Evolutionary conservation across 2,113 vertebrate species (phyloP).

Genomic region (Anolis sagrei): DNA sequence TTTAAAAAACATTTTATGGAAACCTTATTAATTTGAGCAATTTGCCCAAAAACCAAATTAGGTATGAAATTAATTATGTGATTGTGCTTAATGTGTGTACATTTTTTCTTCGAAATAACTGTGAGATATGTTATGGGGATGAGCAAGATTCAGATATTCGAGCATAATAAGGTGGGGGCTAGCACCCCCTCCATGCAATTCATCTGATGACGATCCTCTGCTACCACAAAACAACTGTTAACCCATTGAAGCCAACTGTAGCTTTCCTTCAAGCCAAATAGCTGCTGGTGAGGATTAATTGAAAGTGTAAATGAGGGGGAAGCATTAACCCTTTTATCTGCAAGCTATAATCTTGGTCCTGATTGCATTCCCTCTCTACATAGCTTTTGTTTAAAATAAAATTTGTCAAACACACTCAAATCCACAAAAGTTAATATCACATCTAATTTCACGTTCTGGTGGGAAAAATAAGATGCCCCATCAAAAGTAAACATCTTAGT

Average conservation of each 20-base stretch:
- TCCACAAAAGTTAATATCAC: neutral
- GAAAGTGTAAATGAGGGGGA: neutral
- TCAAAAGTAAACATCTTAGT: neutral
- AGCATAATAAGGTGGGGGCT: neutral
- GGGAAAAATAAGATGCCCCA: neutral
- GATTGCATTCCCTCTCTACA: neutral
- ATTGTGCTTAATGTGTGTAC: neutral
- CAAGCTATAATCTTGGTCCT: neutral
- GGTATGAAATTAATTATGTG: neutral
- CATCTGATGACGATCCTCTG: neutral
- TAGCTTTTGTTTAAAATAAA: neutral
- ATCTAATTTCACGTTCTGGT: neutral
- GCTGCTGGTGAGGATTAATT: neutral
- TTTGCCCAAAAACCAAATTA: constrained; percentile 1
- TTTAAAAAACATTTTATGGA: neutral
- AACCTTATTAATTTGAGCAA: constrained; percentile 2
- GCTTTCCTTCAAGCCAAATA: neutral
- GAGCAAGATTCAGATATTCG: neutral
- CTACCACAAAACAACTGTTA: neutral
- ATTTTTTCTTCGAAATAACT: neutral
- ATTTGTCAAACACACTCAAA: neutral
- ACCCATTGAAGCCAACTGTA: neutral
- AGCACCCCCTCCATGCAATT: neutral
- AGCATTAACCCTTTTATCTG: neutral
- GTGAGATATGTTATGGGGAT: too few relatives aligned